Evolutionary conservation across 1,140 invertebrate species (phyloP).

Genomic region (Aphaenogaster ashmeadi): DNA sequence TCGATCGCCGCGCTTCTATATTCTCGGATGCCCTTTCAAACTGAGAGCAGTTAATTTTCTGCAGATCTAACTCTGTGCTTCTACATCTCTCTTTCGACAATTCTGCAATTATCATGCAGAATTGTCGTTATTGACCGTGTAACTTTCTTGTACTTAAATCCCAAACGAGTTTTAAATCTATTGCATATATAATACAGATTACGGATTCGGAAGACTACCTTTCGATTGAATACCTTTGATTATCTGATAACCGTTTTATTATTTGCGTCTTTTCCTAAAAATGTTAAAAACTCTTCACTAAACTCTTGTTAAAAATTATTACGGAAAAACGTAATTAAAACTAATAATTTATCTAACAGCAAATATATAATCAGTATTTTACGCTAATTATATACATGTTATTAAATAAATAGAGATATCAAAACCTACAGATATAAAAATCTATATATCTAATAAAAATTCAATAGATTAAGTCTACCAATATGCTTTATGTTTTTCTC

Average conservation of each 20-base stretch:
- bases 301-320: neutral
- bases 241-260: neutral
- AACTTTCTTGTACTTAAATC: constrained; percentile 29
- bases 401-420: neutral
- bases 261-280: neutral
- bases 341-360: neutral
- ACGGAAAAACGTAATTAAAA: neutral
- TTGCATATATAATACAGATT: neutral
- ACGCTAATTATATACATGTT: neutral
- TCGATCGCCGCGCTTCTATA: constrained; percentile 67
- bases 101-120: constrained; percentile 16
- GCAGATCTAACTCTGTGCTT: constrained; percentile 55
- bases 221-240: neutral
- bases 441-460: neutral
- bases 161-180: neutral
- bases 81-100: constrained; percentile 37
- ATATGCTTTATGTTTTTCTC: neutral
- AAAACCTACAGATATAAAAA: neutral
- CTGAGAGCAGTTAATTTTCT: constrained; percentile 74
- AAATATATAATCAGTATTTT: neutral
- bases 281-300: neutral
- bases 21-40: constrained; percentile 69
- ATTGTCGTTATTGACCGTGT: neutral
- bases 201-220: neutral
- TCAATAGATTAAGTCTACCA: neutral